A percentile compares a stretch with the other conserved stretches of the same genome.
These are phyloP conservation scores for Tanytarsus gracilentus DNA, from an alignment of 2,888 invertebrate genomes.

Conservation along the genomic window DNA sequence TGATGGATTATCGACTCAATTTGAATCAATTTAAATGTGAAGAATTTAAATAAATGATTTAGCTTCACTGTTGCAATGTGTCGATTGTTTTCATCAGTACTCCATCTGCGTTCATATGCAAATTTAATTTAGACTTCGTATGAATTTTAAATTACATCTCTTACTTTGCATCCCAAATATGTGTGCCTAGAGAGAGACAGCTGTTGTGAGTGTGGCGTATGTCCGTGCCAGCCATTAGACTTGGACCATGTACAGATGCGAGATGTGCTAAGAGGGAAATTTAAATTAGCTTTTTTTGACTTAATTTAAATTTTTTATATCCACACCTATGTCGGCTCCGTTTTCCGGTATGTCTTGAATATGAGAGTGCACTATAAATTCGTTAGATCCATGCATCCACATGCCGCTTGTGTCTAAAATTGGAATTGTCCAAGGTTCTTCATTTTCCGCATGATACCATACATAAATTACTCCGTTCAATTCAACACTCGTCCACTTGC, in stretches of 20 bases:
- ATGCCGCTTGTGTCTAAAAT: constrained; percentile 47
- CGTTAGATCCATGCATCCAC: constrained; percentile 68
- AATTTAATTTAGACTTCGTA: background rate
- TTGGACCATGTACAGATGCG: constrained; percentile 61
- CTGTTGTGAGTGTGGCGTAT: constrained; percentile 38
- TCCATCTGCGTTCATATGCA: constrained; percentile 42
- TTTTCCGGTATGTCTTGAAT: constrained; percentile 88
- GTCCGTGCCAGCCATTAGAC: constrained; percentile 47
- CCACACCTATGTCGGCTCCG: background rate
- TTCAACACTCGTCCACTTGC: constrained; percentile 57
- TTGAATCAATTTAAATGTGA: constrained; percentile 48
- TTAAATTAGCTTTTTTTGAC: background rate
- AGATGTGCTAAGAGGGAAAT: constrained; percentile 56
- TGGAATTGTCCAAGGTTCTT: constrained; percentile 61
- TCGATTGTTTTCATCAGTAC: constrained; percentile 39
- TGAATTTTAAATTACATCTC: constrained; percentile 27
- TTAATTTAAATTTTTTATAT: background rate
- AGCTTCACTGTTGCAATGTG: constrained; percentile 58
- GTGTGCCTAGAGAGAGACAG: constrained; percentile 43
- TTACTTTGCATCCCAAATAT: constrained; percentile 49
- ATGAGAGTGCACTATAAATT: constrained; percentile 67
- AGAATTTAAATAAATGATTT: constrained; percentile 53
- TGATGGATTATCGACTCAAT: constrained; percentile 57
- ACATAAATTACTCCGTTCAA: constrained; percentile 65
- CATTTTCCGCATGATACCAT: constrained; percentile 70